Conservation (phyloP, 2,113 vertebrate species). For the Neogobius melanostomus region DNA sequence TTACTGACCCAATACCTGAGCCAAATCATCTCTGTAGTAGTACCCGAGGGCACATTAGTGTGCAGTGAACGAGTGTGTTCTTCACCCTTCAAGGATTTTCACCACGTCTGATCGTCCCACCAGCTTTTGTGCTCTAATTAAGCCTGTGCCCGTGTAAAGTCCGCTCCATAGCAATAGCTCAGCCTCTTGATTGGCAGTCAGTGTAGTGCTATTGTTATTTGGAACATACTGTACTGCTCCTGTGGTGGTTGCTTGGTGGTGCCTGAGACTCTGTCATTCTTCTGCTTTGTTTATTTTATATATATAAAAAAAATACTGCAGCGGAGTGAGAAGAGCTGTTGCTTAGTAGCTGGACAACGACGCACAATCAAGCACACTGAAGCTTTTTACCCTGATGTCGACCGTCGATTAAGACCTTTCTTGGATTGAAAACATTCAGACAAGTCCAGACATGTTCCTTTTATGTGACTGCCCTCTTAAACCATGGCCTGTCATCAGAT, state of each 20-base stretch:
- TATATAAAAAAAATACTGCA: slow-evolving; percentile 15
- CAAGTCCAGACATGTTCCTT: slow-evolving; percentile 50
- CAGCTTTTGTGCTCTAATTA: slow-evolving; percentile 52
- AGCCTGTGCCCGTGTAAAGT: slow-evolving; percentile 37
- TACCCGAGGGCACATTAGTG: slow-evolving; percentile 13
- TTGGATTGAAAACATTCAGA: slow-evolving; percentile 3
- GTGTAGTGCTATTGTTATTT: slow-evolving; percentile 63
- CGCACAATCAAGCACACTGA: slow-evolving; percentile 11
- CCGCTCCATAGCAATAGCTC: slow-evolving; percentile 44
- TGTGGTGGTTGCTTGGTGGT: slow-evolving; percentile 36
- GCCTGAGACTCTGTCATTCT: slow-evolving; percentile 27
- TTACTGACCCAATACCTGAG: slow-evolving; percentile 2
- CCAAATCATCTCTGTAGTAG: slow-evolving; percentile 7
- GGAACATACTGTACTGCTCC: slow-evolving; percentile 61
- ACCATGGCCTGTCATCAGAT: background rate
- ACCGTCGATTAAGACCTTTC: slow-evolving; percentile 5
- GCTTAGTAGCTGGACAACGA: slow-evolving; percentile 18
- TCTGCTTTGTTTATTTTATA: slow-evolving; percentile 9
- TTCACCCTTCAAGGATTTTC: slow-evolving; percentile 38
- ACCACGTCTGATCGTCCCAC: slow-evolving; percentile 23
- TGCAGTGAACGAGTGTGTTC: slow-evolving; percentile 15
- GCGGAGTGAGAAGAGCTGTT: slow-evolving; percentile 37
- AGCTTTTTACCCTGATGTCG: slow-evolving; percentile 3
- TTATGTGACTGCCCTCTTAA: slow-evolving; percentile 10
- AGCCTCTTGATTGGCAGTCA: slow-evolving; percentile 41